Evolutionary conservation across 1,140 invertebrate genomes (phyloP).

Genomic region (Brachystomella parvula): DNA sequence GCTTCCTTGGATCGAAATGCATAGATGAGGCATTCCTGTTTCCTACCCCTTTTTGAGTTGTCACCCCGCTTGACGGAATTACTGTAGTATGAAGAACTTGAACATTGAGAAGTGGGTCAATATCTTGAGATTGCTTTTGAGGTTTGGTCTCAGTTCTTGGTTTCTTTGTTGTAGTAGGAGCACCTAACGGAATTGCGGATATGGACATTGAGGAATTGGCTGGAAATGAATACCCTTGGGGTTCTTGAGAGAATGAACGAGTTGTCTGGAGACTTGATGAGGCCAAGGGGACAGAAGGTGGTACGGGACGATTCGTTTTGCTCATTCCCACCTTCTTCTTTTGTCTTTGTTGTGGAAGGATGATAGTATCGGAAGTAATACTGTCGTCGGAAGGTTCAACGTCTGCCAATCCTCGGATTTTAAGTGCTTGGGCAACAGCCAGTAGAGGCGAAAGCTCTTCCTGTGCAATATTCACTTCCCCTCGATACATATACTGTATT

Average conservation of each 20-base stretch:
- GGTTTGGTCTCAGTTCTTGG: not conserved
- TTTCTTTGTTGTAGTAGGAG: not conserved
- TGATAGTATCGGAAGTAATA: not conserved
- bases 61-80: no score
- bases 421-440: constrained; percentile 80
- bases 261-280: not conserved
- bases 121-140: not conserved
- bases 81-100: not conserved
- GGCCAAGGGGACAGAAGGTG: not conserved
- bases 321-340: no score
- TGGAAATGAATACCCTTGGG: no score
- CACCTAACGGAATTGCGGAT: not conserved
- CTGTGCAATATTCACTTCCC: constrained; percentile 87
- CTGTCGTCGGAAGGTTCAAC: not conserved
- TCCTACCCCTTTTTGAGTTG: not conserved
- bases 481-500: constrained; percentile 91
- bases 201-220: not conserved
- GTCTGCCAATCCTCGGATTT: constrained; percentile 85
- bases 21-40: no score
- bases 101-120: constrained; percentile 6
- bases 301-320: not conserved
- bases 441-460: constrained; percentile 78
- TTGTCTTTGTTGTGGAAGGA: not conserved
- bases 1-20: not conserved
- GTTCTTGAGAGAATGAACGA: no score